Conservation (phyloP, 2,888 invertebrate genomes). For the Xestia xanthographa region DNA sequence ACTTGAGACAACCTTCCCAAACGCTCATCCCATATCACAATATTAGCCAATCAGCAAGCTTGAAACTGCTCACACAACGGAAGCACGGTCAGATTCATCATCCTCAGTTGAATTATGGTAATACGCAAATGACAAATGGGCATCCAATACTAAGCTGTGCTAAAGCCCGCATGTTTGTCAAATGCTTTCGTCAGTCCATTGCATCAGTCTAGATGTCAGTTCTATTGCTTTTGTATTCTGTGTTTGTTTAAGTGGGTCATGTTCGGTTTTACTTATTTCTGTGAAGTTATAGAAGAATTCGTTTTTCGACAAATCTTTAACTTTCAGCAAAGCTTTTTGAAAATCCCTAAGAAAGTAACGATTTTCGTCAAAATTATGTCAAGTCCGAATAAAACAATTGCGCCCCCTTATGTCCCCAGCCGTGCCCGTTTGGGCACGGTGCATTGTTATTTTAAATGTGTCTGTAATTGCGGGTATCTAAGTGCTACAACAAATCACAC, state of each 20-base stretch:
- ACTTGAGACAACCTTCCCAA: background rate
- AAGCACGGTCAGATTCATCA: constrained; percentile 26
- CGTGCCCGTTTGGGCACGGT: too few species aligned
- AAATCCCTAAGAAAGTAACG: too few species aligned
- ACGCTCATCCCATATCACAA: background rate
- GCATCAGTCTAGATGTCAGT: constrained; percentile 45
- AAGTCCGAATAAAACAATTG: background rate
- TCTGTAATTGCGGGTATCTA: too few species aligned
- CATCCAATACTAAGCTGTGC: constrained; percentile 55
- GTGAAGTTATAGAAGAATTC: background rate
- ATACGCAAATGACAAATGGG: constrained; percentile 47
- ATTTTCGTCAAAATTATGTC: background rate
- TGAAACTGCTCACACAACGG: constrained; percentile 17
- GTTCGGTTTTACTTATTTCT: background rate
- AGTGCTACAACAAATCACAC: background rate
- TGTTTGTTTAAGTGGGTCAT: background rate
- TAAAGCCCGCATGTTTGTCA: constrained; percentile 48
- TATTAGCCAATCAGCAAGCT: constrained; percentile 28
- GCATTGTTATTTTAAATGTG: too few species aligned
- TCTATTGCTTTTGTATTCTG: constrained; percentile 1
- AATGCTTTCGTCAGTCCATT: constrained; percentile 38
- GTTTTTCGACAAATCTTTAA: background rate
- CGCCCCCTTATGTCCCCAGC: too few species aligned
- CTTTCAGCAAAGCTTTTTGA: background rate
- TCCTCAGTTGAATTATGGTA: constrained; percentile 55